These are phyloP conservation scores for Platysternon megacephalum DNA, from an alignment of 2,113 vertebrate species.

Conservation along the genomic window DNA sequence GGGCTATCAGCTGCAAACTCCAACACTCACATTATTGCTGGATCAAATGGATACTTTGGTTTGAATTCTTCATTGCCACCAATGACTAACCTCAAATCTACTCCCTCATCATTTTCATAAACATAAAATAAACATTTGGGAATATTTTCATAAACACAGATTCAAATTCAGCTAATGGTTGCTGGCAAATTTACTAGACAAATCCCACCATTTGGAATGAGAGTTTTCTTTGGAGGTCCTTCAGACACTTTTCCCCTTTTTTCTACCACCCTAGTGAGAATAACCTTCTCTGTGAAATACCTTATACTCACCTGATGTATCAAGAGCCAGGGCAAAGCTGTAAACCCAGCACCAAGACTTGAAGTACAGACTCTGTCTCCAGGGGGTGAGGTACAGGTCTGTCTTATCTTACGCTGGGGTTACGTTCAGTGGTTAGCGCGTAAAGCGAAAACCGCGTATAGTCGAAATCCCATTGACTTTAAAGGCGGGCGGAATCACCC, in stretches of 20 bases:
- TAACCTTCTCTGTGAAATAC: neutral
- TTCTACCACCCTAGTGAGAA: neutral
- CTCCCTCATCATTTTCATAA: neutral
- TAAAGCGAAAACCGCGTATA: too few species aligned
- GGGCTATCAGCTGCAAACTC: neutral
- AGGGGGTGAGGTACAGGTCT: neutral
- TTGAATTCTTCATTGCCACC: neutral
- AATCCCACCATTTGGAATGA: neutral
- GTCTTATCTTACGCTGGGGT: too few species aligned
- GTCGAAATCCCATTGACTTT: too few species aligned
- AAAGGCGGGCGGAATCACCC: too few species aligned
- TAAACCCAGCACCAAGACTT: neutral
- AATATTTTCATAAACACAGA: neutral
- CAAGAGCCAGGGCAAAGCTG: neutral
- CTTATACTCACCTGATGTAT: neutral
- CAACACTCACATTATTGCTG: slow-evolving; percentile 10
- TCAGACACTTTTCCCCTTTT: neutral
- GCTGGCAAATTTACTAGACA: neutral
- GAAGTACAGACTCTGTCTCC: neutral
- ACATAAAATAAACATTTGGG: neutral
- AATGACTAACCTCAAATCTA: neutral
- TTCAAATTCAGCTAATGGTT: neutral
- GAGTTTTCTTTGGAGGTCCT: neutral
- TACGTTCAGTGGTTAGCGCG: too few species aligned
- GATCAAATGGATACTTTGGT: slow-evolving; percentile 10